Evolutionary conservation across 2,888 invertebrate genomes (phyloP).

Genomic region (Leuctra nigra): DNA sequence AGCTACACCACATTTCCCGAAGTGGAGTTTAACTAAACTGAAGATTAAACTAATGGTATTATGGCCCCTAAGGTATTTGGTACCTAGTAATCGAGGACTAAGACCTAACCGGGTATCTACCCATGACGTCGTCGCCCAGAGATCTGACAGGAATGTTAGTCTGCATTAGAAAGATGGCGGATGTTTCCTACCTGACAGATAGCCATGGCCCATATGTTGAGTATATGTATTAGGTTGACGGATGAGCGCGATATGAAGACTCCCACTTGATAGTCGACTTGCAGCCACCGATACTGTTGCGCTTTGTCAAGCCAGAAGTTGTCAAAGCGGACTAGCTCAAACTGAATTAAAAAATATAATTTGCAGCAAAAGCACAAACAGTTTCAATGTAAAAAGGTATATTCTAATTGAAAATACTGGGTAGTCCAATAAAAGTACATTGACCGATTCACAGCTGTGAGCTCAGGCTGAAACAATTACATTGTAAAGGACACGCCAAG

Average conservation of each 20-base stretch:
- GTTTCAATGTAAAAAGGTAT: not conserved
- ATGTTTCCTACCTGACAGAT: constrained; percentile 64
- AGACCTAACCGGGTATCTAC: constrained; percentile 37
- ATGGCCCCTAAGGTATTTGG: not conserved
- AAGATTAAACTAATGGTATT: not conserved
- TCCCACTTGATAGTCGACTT: constrained; percentile 75
- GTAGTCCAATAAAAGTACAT: too few species aligned
- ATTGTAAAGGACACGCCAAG: too few species aligned
- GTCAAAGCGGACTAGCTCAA: constrained; percentile 68
- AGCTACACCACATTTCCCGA: not conserved
- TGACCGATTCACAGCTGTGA: too few species aligned
- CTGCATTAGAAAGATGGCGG: too few species aligned
- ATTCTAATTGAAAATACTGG: not conserved
- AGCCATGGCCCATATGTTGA: constrained; percentile 64
- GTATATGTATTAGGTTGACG: constrained; percentile 60
- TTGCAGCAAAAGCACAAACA: not conserved
- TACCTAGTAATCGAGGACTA: not conserved
- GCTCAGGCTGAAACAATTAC: too few species aligned
- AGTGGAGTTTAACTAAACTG: too few species aligned
- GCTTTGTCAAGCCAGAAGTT: constrained; percentile 49
- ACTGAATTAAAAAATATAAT: constrained; percentile 44
- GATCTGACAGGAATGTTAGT: too few species aligned
- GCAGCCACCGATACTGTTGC: constrained; percentile 74
- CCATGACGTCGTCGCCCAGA: too few species aligned
- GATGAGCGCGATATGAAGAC: constrained; percentile 79